Percentiles rank a stretch among this genome's conserved stretches.
Evolutionary conservation across 1,140 invertebrate genomes (phyloP).

Genomic region (Triops cancriformis): DNA sequence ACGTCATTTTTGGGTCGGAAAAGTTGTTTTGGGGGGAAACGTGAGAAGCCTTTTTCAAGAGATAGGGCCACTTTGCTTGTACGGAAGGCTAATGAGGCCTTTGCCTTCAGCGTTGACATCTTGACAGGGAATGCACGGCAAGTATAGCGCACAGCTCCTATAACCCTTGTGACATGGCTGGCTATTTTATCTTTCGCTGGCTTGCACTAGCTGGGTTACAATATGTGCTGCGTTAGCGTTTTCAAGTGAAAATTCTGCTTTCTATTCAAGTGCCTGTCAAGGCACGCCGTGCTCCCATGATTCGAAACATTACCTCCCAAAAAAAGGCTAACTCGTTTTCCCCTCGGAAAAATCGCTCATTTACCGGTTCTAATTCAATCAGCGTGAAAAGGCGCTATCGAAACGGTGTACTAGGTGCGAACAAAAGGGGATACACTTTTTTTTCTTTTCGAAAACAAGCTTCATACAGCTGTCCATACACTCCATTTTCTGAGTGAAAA

Average conservation of each 20-base stretch:
- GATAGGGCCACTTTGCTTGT: neutral
- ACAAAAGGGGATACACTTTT: neutral
- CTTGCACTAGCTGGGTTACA: neutral
- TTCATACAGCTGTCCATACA: neutral
- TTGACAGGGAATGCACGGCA: neutral
- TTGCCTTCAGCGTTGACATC: conserved; percentile 12
- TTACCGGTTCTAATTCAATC: neutral
- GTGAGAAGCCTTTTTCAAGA: neutral
- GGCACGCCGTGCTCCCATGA: neutral
- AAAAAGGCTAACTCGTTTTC: neutral
- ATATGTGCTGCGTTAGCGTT: conserved; percentile 6
- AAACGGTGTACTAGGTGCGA: neutral
- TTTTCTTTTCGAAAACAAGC: neutral
- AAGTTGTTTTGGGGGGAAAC: neutral
- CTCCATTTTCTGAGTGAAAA: neutral
- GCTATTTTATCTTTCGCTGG: conserved; percentile 10
- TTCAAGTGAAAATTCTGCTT: neutral
- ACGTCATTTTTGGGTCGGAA: neutral
- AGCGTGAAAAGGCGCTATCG: neutral
- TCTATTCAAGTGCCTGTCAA: neutral
- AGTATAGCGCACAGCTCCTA: neutral
- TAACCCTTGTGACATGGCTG: neutral
- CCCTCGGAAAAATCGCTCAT: neutral
- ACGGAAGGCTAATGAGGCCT: conserved; percentile 3
- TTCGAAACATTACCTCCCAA: neutral